A percentile compares a stretch with the other conserved stretches of the same genome.
Conservation (phyloP, 1,140 invertebrate genomes). For the Drosophila nigrodunni region DNA sequence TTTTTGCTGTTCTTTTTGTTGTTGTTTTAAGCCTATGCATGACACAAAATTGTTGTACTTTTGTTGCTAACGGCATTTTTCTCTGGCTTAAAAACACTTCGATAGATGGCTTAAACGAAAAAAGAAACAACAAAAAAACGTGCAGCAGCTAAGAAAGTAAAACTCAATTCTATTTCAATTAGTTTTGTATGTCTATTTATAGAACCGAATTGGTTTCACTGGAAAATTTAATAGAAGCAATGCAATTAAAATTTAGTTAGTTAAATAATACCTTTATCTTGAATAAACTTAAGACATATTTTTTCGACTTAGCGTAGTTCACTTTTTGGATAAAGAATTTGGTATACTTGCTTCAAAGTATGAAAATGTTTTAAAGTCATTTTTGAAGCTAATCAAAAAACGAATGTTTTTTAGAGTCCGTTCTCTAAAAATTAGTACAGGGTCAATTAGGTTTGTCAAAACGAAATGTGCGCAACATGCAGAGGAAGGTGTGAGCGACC, state of each 20-base stretch:
- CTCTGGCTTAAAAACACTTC: conserved; percentile 35
- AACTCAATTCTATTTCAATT: conserved; percentile 26
- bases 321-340: too few relatives aligned
- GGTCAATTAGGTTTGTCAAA: too few relatives aligned
- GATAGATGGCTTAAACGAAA: conserved; percentile 15
- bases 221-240: neutral
- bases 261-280: too few relatives aligned
- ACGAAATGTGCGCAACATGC: too few relatives aligned
- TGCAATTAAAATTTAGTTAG: neutral
- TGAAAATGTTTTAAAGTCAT: too few relatives aligned
- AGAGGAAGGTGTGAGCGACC: too few relatives aligned
- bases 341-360: too few relatives aligned
- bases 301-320: too few relatives aligned
- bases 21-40: conserved; percentile 7
- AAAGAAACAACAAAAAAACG: neutral
- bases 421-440: too few relatives aligned
- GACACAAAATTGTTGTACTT: conserved; percentile 59
- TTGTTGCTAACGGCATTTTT: conserved; percentile 59
- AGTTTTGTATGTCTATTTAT: conserved; percentile 13
- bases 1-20: neutral
- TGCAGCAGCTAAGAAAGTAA: conserved; percentile 1
- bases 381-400: too few relatives aligned
- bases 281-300: too few relatives aligned
- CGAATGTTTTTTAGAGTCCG: too few relatives aligned
- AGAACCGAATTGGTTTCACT: neutral